A percentile compares a stretch with the other conserved stretches of the same genome.
Evolutionary conservation across 1,140 invertebrate species (phyloP).

Genomic region (Drosophila lacteicornis): DNA sequence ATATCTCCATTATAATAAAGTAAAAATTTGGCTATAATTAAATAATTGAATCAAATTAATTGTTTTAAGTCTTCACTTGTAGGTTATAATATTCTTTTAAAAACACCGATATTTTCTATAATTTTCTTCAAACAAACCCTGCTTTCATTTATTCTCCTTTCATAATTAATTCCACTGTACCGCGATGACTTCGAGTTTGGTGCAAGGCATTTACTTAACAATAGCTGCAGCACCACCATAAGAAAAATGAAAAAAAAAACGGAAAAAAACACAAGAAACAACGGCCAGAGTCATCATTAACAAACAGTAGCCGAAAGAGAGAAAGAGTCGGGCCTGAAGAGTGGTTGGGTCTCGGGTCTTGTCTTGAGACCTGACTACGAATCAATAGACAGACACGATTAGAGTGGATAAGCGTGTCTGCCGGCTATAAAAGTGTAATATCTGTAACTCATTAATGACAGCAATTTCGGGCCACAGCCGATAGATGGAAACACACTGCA

Average conservation of each 20-base stretch:
- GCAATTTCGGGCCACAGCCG: conserved; percentile 63
- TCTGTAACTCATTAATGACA: conserved; percentile 83
- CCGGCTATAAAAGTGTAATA: conserved; percentile 81
- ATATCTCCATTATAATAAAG: too few relatives aligned
- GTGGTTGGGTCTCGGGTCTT: neutral
- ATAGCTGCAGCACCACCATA: conserved; percentile 40
- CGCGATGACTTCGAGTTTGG: conserved; percentile 38
- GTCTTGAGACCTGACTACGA: conserved; percentile 30
- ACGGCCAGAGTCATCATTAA: conserved; percentile 66
- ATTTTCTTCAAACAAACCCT: too few relatives aligned
- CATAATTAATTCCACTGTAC: conserved; percentile 29
- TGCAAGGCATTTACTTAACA: conserved; percentile 53
- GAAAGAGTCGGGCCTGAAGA: conserved; percentile 29
- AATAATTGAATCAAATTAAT: too few relatives aligned
- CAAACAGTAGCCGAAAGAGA: conserved; percentile 70
- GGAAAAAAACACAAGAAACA: conserved; percentile 5
- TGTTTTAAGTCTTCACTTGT: too few relatives aligned
- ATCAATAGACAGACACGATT: conserved; percentile 71
- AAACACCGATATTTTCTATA: too few relatives aligned
- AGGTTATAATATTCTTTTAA: too few relatives aligned
- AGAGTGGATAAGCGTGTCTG: conserved; percentile 83
- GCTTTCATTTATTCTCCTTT: too few relatives aligned
- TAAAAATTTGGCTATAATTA: too few relatives aligned
- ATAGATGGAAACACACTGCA: conserved; percentile 2
- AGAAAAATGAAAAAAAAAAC: conserved; percentile 11